Evolutionary conservation across 2,888 invertebrate genomes (phyloP), one percentile per base, ranked within the genome.

Genomic region (Coelinius sp.): DNA sequence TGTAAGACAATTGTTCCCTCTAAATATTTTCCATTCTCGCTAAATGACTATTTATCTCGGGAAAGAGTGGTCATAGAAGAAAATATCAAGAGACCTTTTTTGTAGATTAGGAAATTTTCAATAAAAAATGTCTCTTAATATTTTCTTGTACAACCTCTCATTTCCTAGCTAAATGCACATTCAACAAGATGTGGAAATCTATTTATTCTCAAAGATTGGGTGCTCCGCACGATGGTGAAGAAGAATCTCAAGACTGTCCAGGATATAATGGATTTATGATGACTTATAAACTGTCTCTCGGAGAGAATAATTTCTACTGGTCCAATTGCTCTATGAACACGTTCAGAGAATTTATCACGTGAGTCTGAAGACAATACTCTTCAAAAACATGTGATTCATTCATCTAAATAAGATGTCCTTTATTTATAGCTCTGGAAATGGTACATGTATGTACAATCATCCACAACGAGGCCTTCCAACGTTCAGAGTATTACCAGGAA

Each of bases 371-470:
- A 8, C 20, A 3, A 49, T 17, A 8, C n/a, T 1, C n/a, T n/a
- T 10, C 1, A 1, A 41, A 41, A n/a, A 2, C 12, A 1, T 10
- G 12, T 10, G 5, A 41, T 12, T 41, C n/a, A 41, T 41, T n/a
- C 41, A 2, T 5, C n/a, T 12, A n/a, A 41, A n/a, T 41, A n/a
- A n/a, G 4, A 88, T 95, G 95, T 87, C 95, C 95, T 70, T 95
- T 95, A 85, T 95, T 95, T 52, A 14, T 41, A 77, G 77, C 14
- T 73, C 73, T 20, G 38, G 27, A 5, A 69, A 75, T 14, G 95
- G 96, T 46, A 94, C 94, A 12, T 97, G 97, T 83, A 89, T 97
- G 70, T 95, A 93, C 88, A 96, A 97, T 88, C 93, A 94, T 10
- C 96, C 96, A 0, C 95, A 84, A 94, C 94, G n/a, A 86, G 95